Evolutionary conservation across 2,797 vertebrate genomes (phyloP), one percentile per base, ranked within the genome.

Genomic region (Limnodromus scolopaceus): DNA sequence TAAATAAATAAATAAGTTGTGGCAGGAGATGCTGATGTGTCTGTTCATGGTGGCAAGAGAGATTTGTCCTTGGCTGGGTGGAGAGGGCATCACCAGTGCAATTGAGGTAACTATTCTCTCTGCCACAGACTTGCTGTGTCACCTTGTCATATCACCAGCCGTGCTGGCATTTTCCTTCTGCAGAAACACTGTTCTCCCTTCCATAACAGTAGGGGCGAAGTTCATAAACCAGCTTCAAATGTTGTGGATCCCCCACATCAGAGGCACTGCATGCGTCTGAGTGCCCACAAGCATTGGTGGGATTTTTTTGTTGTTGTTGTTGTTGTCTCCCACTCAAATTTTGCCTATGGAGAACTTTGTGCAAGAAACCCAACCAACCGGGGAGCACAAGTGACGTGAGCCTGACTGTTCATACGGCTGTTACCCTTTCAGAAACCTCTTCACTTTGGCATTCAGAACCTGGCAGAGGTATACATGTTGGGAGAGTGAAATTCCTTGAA

Each of bases 121-220:
- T 43, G 74, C 16, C 60, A 49, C 76, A 34, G 49, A 18, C n/a
- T 49, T 2, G 7, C 71, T 19, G 30, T 9, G 63, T 24, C 39
- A 43, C 71, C 38, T 36, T 49, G 64, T 41, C 72, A 34, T 6
- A 3, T 11, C 63, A 27, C 77, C 43, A 30, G 39, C 43, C n/a
- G 0, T 11, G 64, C 30, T 45, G 6, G 1, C 1, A 0, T 48
- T 36, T 34, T 46, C 69, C 48, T 48, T 12, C 55, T 49, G 34
- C 45, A n/a, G 48, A 14, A 58, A 6, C 3, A 1, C 20, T 10
- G 19, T 30, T 13, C 38, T 36, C 53, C 41, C 53, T 22, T 43
- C 23, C 32, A 3, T 41, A 14, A 13, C 28, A 11, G 2, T 0
- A 6, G 1, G 4, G 19, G 2, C 30, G n/a, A 77, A 39, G 43